A percentile compares a stretch with the other conserved stretches of the same genome.
These are phyloP conservation scores for Andricus grossulariae DNA, from an alignment of 1,140 invertebrate species.

Conservation along the genomic window DNA sequence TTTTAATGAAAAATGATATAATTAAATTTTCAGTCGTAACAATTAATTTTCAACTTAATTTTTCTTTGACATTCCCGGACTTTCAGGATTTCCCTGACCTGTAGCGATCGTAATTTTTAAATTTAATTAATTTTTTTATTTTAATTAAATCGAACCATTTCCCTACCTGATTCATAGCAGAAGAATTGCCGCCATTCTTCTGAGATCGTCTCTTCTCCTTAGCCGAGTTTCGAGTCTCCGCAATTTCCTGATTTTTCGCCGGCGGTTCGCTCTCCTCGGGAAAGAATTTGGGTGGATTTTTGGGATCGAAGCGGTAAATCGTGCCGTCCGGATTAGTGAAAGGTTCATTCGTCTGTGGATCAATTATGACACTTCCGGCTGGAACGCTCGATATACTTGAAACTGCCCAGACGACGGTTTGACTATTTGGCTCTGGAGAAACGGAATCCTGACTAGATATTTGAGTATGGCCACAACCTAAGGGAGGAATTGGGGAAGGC, in stretches of 20 bases:
- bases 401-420: constrained; percentile 87
- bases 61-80: too few species aligned
- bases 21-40: too few species aligned
- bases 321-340: constrained; percentile 74
- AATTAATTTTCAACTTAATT: too few species aligned
- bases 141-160: neutral
- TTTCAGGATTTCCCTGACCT: too few species aligned
- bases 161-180: constrained; percentile 34
- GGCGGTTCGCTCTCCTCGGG: constrained; percentile 61
- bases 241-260: constrained; percentile 56
- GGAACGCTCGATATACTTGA: constrained; percentile 89
- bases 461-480: constrained; percentile 68
- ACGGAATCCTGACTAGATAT: constrained; percentile 70
- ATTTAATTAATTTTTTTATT: too few species aligned
- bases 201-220: constrained; percentile 39
- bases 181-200: constrained; percentile 39
- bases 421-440: constrained; percentile 57
- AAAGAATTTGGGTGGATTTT: constrained; percentile 79
- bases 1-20: too few species aligned
- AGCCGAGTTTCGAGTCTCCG: constrained; percentile 11
- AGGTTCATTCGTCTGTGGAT: constrained; percentile 82
- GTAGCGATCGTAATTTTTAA: too few species aligned
- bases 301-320: constrained; percentile 85
- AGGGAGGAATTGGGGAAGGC: constrained; percentile 80
- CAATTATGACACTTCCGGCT: constrained; percentile 89